Conservation (phyloP, 2,797 vertebrate genomes). For the Phoeniculus purpureus region DNA sequence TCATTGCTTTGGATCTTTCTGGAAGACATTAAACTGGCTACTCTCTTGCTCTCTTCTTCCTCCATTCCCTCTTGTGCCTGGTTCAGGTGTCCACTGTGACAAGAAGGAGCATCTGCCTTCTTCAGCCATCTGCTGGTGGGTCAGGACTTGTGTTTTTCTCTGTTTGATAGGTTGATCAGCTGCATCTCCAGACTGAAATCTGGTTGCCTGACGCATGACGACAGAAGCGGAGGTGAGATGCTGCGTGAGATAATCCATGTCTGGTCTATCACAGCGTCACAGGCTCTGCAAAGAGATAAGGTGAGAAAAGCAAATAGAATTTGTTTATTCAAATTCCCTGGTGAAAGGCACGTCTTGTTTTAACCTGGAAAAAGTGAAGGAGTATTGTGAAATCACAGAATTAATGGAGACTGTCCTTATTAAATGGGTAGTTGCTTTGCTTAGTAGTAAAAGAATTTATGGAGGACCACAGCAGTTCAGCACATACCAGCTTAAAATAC, state of each 20-base stretch:
- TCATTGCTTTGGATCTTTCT: background rate
- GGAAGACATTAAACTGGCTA: rapidly evolving
- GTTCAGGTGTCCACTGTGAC: background rate
- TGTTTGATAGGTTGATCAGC: background rate
- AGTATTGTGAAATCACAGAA: background rate
- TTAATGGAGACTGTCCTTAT: background rate
- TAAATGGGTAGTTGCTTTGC: background rate
- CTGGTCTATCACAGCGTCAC: background rate
- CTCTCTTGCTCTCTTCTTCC: background rate
- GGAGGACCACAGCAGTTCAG: background rate
- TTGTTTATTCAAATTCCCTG: background rate
- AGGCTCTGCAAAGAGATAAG: background rate
- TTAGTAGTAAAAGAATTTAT: background rate
- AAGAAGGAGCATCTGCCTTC: background rate
- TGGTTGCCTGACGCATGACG: rapidly evolving
- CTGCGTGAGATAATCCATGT: background rate
- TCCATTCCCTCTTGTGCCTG: background rate
- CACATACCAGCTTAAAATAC: background rate
- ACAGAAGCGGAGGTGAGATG: background rate
- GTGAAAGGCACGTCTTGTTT: background rate
- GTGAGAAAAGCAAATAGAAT: background rate
- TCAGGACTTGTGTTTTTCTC: background rate
- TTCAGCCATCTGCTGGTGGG: too few species aligned
- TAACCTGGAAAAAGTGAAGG: too few species aligned
- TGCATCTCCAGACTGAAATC: background rate